Percentiles rank a stretch among this genome's conserved stretches.
Evolutionary conservation across 2,113 vertebrate genomes (phyloP).

Genomic region (Himantopus leucocephalus): DNA sequence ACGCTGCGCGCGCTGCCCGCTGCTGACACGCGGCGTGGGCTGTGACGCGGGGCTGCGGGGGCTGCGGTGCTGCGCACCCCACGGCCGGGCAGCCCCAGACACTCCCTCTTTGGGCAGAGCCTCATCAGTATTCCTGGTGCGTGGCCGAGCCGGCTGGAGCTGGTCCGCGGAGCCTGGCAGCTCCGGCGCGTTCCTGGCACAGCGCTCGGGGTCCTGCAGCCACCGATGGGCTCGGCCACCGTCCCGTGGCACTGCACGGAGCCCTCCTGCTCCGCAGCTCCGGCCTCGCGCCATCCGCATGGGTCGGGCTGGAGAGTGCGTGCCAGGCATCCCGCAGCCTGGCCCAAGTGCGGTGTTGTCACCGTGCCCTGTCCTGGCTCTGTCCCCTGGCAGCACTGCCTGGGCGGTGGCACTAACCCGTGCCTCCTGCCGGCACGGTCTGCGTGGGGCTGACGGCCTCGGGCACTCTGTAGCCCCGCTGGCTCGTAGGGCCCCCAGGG

Average conservation of each 20-base stretch:
- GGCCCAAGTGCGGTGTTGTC: rapidly evolving
- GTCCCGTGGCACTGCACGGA: rapidly evolving
- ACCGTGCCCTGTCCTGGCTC: background rate
- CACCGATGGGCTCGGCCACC: rapidly evolving
- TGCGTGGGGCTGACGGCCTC: rapidly evolving
- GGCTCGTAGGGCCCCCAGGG: rapidly evolving
- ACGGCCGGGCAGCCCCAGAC: background rate
- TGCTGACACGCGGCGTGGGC: background rate
- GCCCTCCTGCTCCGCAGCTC: background rate
- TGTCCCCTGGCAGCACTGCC: background rate
- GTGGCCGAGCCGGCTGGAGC: background rate
- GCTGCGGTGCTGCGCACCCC: background rate
- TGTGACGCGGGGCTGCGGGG: background rate
- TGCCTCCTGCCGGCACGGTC: rapidly evolving
- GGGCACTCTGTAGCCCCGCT: background rate
- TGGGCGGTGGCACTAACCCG: background rate
- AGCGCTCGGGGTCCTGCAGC: background rate
- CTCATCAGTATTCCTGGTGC: slow-evolving; percentile 12
- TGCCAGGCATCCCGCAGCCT: background rate
- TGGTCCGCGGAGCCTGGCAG: background rate
- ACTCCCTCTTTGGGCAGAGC: background rate
- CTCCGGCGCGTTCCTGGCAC: background rate
- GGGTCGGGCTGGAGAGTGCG: rapidly evolving
- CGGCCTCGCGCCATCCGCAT: rapidly evolving
- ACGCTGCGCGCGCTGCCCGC: background rate